These are phyloP conservation scores for Rhinella marina DNA, from an alignment of 2,797 vertebrate species.

Conservation along the genomic window DNA sequence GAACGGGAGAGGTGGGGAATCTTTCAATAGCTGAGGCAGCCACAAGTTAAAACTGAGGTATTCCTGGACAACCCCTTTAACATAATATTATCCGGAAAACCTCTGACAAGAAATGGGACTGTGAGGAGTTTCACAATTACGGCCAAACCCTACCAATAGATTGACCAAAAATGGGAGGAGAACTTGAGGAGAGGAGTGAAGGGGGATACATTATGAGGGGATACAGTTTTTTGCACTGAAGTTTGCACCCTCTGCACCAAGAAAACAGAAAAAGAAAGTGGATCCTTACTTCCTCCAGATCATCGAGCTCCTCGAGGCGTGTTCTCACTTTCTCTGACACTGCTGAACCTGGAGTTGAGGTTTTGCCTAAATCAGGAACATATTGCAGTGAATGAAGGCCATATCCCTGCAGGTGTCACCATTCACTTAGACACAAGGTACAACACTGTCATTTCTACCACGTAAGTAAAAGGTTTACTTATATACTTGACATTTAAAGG, in stretches of 20 bases:
- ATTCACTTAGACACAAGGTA: too few species aligned
- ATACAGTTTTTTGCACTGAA: too few species aligned
- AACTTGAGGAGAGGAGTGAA: neutral
- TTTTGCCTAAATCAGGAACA: constrained; percentile 75
- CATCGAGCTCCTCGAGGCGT: constrained; percentile 93
- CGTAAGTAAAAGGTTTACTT: neutral
- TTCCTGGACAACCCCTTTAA: too few species aligned
- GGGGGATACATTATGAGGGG: too few species aligned
- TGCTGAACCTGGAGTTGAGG: constrained; percentile 77
- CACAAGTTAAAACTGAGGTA: too few species aligned
- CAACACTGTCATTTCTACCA: neutral
- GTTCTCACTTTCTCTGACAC: constrained; percentile 97
- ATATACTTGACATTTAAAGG: neutral
- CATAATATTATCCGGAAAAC: neutral
- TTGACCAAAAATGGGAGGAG: neutral
- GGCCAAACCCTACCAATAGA: neutral
- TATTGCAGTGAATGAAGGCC: neutral
- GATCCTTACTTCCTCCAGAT: constrained; percentile 89
- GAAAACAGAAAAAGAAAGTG: neutral
- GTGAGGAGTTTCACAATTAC: neutral
- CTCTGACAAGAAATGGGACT: neutral
- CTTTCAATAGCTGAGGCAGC: too few species aligned
- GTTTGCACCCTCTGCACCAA: neutral
- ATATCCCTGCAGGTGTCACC: neutral
- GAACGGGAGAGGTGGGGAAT: too few species aligned